phyloP scores from a whole-genome alignment of 2,113 vertebrate genomes.

The Eolophus roseicapilla region DNA sequence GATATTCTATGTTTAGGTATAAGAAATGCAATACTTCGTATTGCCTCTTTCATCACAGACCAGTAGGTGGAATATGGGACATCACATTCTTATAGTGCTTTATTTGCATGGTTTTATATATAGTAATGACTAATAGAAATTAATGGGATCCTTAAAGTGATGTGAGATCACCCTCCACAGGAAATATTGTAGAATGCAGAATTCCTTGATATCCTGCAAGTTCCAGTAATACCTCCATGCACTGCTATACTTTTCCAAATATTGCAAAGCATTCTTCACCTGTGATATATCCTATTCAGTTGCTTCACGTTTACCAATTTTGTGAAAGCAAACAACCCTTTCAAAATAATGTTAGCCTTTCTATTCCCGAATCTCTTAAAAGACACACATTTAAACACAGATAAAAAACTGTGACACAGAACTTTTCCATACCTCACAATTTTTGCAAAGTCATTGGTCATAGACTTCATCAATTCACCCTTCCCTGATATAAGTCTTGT shows the following conservation, averaged over 20 bases:
- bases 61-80: background rate
- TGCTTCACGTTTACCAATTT: background rate
- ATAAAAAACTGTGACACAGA: background rate
- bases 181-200: slow-evolving; percentile 34
- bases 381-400: background rate
- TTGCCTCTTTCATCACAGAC: background rate
- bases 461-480: background rate
- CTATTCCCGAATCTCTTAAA: background rate
- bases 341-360: background rate
- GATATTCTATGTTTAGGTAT: background rate
- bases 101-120: background rate
- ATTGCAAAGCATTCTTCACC: background rate
- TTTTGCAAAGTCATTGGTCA: background rate
- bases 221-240: background rate
- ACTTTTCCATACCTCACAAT: background rate
- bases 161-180: slow-evolving; percentile 43
- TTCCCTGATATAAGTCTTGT: background rate
- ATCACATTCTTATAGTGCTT: background rate
- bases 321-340: background rate
- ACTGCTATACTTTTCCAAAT: background rate
- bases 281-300: background rate
- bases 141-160: slow-evolving; percentile 10
- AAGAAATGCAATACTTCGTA: background rate
- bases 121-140: slow-evolving; percentile 25
- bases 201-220: background rate